phyloP scores from a whole-genome alignment of 2,113 vertebrate genomes.

The Steatornis caripensis region DNA sequence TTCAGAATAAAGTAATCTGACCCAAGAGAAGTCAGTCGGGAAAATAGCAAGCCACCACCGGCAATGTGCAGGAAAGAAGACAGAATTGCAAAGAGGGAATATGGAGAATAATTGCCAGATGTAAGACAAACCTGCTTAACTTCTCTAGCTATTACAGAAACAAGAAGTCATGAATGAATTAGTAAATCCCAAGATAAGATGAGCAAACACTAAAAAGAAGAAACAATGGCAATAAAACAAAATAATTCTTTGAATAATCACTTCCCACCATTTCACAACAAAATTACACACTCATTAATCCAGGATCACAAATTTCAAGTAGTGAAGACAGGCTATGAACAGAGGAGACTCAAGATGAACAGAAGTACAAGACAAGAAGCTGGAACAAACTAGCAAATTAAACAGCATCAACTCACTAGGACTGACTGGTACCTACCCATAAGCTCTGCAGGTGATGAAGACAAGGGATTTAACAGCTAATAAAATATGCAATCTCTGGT shows the following conservation, averaged over 20 bases:
- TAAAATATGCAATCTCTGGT: background rate
- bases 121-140: background rate
- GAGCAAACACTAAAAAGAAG: background rate
- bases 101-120: background rate
- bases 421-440: background rate
- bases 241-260: background rate
- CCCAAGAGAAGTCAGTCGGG: background rate
- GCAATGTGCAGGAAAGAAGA: background rate
- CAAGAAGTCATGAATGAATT: background rate
- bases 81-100: background rate
- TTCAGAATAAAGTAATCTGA: background rate
- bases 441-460: background rate
- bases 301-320: background rate
- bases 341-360: background rate
- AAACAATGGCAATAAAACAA: background rate
- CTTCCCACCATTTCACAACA: background rate
- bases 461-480: background rate
- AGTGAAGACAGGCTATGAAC: background rate
- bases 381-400: background rate
- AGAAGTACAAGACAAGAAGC: background rate
- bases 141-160: background rate
- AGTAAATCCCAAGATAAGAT: background rate
- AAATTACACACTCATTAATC: background rate
- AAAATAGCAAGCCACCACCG: background rate
- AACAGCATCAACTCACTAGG: background rate